Percentiles rank a stretch among this genome's conserved stretches.
These are phyloP conservation scores for Argya squamiceps DNA, from an alignment of 2,797 vertebrate species.

Conservation along the genomic window DNA sequence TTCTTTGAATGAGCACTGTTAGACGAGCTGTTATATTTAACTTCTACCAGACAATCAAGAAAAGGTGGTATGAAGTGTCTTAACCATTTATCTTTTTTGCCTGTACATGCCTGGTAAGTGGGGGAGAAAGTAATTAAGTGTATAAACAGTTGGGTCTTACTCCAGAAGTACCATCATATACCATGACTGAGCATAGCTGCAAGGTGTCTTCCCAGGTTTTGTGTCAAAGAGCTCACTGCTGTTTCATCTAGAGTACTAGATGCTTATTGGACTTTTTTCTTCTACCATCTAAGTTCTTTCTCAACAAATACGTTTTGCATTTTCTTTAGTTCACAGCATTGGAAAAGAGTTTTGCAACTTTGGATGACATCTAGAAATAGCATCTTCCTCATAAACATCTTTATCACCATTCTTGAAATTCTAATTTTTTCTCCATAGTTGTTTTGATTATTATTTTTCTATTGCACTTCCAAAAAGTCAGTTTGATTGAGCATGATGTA, in stretches of 20 bases:
- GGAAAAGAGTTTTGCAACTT: not conserved
- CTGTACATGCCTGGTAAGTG: not conserved
- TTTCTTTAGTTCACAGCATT: not conserved
- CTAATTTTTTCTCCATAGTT: not conserved
- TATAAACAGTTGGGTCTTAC: not conserved
- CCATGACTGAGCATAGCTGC: not conserved
- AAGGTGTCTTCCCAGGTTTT: not conserved
- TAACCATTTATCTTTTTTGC: not conserved
- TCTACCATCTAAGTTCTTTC: not conserved
- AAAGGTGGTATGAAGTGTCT: not conserved
- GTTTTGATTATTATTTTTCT: not conserved
- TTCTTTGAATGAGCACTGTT: not conserved
- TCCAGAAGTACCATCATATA: not conserved
- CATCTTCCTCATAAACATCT: not conserved
- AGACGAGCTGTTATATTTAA: not conserved
- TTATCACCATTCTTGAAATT: not conserved
- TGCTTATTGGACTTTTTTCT: not conserved
- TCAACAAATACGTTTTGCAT: not conserved
- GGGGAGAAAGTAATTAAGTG: not conserved
- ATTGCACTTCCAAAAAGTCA: not conserved
- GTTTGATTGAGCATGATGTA: not conserved
- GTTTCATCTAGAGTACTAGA: not conserved
- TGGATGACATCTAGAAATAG: not conserved
- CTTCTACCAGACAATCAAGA: not conserved
- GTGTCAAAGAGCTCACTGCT: not conserved